Percentiles rank a stretch among this genome's conserved stretches.
Conservation (phyloP, 2,113 vertebrate genomes). For the Zosterops lateralis region DNA sequence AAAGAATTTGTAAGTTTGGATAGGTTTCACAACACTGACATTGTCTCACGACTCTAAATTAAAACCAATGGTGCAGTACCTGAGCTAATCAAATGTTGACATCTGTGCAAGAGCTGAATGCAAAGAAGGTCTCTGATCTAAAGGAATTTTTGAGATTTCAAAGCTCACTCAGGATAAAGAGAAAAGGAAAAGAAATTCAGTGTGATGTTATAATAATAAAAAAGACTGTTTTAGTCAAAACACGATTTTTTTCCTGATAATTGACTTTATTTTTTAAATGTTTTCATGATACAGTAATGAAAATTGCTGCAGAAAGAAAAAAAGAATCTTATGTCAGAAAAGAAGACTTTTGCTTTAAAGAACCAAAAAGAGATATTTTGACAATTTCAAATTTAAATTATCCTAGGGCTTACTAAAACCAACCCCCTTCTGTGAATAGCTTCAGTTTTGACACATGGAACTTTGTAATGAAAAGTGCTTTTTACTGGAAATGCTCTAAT, state of each 20-base stretch:
- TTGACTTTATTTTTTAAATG: not conserved
- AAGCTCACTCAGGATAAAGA: not conserved
- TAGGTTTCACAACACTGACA: not conserved
- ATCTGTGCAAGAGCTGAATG: not conserved
- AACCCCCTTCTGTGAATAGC: not conserved
- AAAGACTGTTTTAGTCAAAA: not conserved
- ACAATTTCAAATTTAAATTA: not conserved
- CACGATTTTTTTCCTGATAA: not conserved
- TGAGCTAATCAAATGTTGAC: not conserved
- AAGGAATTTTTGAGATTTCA: not conserved
- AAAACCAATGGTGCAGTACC: not conserved
- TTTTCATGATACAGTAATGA: not conserved
- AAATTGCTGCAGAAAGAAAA: not conserved
- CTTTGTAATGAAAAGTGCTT: not conserved
- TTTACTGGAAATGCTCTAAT: conserved; percentile 4
- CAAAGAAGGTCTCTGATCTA: not conserved
- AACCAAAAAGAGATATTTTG: not conserved
- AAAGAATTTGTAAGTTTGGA: not conserved
- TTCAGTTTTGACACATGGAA: conserved; percentile 11
- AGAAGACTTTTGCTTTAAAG: not conserved
- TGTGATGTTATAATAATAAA: not conserved
- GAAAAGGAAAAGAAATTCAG: not conserved
- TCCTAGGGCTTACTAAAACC: not conserved
- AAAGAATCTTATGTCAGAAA: not conserved
- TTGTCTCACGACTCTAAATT: not conserved